Percentiles rank a stretch among this genome's conserved stretches.
phyloP scores from a whole-genome alignment of 2,888 invertebrate species.

The Melanostoma scalare region DNA sequence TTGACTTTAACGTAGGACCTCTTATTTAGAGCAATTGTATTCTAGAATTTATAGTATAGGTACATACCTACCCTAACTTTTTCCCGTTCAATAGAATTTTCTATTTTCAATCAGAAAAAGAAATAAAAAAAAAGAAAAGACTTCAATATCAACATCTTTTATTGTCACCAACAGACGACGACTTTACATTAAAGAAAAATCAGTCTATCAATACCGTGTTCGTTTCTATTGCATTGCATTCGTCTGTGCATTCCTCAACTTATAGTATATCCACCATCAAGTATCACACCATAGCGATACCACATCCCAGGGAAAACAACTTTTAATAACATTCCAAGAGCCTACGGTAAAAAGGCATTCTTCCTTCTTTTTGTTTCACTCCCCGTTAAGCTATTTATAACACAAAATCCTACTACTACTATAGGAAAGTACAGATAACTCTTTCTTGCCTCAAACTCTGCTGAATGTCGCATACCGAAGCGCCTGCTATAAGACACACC shows the following conservation, averaged over 20 bases:
- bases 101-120: conserved; percentile 25
- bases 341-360: conserved; percentile 62
- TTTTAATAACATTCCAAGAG: conserved; percentile 64
- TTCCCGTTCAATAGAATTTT: conserved; percentile 13
- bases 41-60: not conserved
- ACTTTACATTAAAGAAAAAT: conserved; percentile 44
- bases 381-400: conserved; percentile 67
- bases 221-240: conserved; percentile 6
- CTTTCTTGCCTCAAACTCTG: conserved; percentile 32
- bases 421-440: conserved; percentile 15
- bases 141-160: conserved; percentile 33
- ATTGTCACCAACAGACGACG: conserved; percentile 59
- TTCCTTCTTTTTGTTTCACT: conserved; percentile 1
- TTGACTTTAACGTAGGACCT: no score
- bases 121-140: not conserved
- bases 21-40: no score
- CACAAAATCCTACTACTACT: conserved; percentile 37
- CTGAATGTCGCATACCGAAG: conserved; percentile 54
- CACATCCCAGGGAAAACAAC: conserved; percentile 39
- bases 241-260: conserved; percentile 45
- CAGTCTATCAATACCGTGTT: conserved; percentile 16
- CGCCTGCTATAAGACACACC: conserved; percentile 47
- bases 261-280: conserved; percentile 7
- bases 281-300: conserved; percentile 13
- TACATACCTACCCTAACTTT: no score